Percentiles rank a stretch among this genome's conserved stretches.
Conservation (phyloP, 2,113 vertebrate species). For the Tragelaphus scriptus region DNA sequence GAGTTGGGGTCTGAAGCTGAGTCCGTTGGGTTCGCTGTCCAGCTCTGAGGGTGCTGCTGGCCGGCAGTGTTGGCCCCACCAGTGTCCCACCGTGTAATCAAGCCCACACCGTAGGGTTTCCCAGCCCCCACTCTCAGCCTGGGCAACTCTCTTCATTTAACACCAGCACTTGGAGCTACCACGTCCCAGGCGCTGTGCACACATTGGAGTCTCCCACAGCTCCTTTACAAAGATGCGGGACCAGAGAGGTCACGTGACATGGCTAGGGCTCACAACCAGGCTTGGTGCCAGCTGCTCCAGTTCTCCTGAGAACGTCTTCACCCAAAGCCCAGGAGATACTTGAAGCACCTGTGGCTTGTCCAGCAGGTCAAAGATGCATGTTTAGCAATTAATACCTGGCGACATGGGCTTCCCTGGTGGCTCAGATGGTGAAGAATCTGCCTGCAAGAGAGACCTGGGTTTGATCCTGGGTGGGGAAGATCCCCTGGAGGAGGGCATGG, state of each 20-base stretch:
- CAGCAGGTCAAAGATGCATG: not conserved
- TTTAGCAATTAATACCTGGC: not conserved
- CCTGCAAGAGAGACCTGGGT: not conserved
- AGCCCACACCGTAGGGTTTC: not conserved
- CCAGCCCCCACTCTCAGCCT: not conserved
- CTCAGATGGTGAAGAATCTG: fast-evolving
- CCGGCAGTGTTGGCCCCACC: fast-evolving
- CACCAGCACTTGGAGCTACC: not conserved
- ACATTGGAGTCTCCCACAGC: not conserved
- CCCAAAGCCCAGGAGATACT: not conserved
- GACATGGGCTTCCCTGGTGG: not conserved
- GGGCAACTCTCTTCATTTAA: not conserved
- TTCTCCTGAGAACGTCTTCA: fast-evolving
- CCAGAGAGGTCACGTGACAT: not conserved
- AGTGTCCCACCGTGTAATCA: fast-evolving
- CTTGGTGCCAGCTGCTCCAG: fast-evolving
- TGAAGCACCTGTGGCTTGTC: not conserved
- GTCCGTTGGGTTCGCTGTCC: not conserved
- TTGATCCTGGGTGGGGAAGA: not conserved
- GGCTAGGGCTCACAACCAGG: not conserved
- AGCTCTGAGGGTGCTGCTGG: not conserved
- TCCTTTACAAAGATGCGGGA: not conserved
- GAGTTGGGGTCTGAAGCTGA: not conserved
- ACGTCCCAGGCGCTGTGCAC: too few species aligned
- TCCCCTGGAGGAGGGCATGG: not conserved